Base-by-base conservation (phyloP, 2,113 vertebrate genomes). In the Rattus norvegicus region DNA sequence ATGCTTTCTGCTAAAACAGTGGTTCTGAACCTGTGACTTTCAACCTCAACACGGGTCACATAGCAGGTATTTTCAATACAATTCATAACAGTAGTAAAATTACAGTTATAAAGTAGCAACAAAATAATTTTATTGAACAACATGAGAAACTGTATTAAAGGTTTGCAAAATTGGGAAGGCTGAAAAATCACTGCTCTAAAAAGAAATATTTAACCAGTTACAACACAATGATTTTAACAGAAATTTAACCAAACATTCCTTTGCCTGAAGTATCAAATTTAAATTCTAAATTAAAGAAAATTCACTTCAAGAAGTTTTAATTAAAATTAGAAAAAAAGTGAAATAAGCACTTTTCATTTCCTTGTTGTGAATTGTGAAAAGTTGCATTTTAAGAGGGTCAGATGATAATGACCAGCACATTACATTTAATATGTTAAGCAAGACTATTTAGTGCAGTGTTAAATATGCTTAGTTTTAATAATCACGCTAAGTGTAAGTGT, bases 301-400 rank as follows among this genome's bases (percentile, higher is more conserved):
- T 97, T 95, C 92, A 97, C 97, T 97, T 97, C 92, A 95, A 28
- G 9, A 86, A 12, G 95, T 85, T 81, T 88, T 91, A 49, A 92
- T 70, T 79, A 88, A 95, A 95, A 96, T 59, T 94, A 52, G 70
- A 83, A 96, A 95, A 97, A 52, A 79, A 67, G 61, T 95, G 5
- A 1, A 88, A 72, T 96, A 94, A 97, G 49, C 9, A 81, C 76
- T 56, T 94, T 24, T 9, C 79, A 94, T 67, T 95, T 20, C 67
- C 54, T 97, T 95, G 49, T 11, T 86, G 54, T 91, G 67, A 87
- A 75, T 94, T 63, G 85, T 86, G 16, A 69, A 88, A 52, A 56
- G 54, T 47, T 52, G 11, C 52, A 85, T 95, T 95, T 88, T 73
- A 20, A 88, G 90, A 0, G 0, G 52, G 30, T 93, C 19, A 65